phyloP scores from a whole-genome alignment of 2,113 vertebrate genomes.

The Hypocryptadius cinnamomeus region DNA sequence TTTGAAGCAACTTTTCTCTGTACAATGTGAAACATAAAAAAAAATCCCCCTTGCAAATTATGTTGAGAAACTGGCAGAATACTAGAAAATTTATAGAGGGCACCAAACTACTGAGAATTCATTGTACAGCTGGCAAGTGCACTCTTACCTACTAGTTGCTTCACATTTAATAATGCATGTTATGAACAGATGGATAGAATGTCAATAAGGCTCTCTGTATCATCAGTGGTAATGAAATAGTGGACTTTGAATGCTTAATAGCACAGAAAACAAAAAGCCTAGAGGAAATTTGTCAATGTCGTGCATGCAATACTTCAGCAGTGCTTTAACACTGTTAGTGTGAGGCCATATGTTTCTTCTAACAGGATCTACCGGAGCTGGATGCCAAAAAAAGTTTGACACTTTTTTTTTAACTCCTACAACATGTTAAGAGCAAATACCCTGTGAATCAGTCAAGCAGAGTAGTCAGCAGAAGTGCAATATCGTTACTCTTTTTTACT shows the following conservation, averaged over 20 bases:
- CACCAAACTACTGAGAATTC: slow-evolving; percentile 55
- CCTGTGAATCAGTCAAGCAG: background rate
- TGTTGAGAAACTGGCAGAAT: slow-evolving; percentile 32
- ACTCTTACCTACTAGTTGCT: slow-evolving; percentile 63
- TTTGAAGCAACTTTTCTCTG: slow-evolving; percentile 36
- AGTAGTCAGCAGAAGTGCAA: background rate
- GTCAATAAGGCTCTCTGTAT: slow-evolving; percentile 50
- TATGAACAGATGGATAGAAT: slow-evolving; percentile 68
- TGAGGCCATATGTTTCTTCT: slow-evolving; percentile 59
- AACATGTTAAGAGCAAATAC: slow-evolving; percentile 34
- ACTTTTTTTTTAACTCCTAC: slow-evolving; percentile 8
- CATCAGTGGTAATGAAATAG: slow-evolving; percentile 58
- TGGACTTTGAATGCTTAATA: slow-evolving; percentile 64
- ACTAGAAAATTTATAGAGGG: slow-evolving; percentile 51
- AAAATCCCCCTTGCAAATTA: background rate
- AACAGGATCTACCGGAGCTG: slow-evolving; percentile 32
- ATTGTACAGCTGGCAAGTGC: slow-evolving; percentile 59
- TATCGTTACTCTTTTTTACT: background rate
- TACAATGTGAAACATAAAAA: background rate
- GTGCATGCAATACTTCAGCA: slow-evolving; percentile 36
- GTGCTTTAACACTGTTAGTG: slow-evolving; percentile 54
- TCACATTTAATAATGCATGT: slow-evolving; percentile 67
- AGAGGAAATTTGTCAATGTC: slow-evolving; percentile 59
- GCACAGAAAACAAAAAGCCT: slow-evolving; percentile 58
- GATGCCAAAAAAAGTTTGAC: slow-evolving; percentile 31